Conservation (phyloP, 2,888 invertebrate genomes). For the Endotricha flammealis region DNA sequence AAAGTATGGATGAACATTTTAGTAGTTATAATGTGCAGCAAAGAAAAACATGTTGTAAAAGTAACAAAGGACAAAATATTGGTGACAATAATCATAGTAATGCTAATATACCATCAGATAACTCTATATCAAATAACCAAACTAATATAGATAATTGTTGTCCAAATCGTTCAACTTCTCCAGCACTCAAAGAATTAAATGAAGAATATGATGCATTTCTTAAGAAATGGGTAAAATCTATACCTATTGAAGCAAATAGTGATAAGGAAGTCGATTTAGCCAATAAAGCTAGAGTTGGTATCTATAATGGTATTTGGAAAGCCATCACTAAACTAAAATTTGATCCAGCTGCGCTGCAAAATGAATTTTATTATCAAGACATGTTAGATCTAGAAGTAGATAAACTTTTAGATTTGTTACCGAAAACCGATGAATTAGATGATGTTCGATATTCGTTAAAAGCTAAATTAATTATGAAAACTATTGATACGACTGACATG, state of each 20-base stretch:
- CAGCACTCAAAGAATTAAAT: slow-evolving; percentile 28
- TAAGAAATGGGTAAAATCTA: slow-evolving; percentile 39
- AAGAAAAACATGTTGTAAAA: no score
- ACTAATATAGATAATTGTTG: no score
- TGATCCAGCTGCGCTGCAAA: slow-evolving; percentile 33
- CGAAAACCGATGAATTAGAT: slow-evolving; percentile 38
- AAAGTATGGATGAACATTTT: no score
- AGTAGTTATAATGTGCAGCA: no score
- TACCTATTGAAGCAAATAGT: slow-evolving; percentile 34
- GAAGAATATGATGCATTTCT: slow-evolving; percentile 38
- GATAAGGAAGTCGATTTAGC: slow-evolving; percentile 26
- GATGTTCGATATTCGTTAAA: slow-evolving; percentile 36
- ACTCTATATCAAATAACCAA: no score
- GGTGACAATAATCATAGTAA: no score
- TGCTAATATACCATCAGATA: no score
- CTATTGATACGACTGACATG: slow-evolving; percentile 31
- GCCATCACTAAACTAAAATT: slow-evolving; percentile 42
- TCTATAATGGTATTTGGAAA: slow-evolving; percentile 49
- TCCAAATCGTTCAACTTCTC: no score
- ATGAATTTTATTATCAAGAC: slow-evolving; percentile 47
- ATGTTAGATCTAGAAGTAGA: slow-evolving; percentile 53
- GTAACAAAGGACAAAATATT: no score
- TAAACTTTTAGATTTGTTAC: slow-evolving; percentile 39
- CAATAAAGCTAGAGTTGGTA: slow-evolving; percentile 35
- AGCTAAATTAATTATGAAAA: slow-evolving; percentile 42